Conservation (phyloP, 2,888 invertebrate genomes). For the Cepaea hortensis region DNA sequence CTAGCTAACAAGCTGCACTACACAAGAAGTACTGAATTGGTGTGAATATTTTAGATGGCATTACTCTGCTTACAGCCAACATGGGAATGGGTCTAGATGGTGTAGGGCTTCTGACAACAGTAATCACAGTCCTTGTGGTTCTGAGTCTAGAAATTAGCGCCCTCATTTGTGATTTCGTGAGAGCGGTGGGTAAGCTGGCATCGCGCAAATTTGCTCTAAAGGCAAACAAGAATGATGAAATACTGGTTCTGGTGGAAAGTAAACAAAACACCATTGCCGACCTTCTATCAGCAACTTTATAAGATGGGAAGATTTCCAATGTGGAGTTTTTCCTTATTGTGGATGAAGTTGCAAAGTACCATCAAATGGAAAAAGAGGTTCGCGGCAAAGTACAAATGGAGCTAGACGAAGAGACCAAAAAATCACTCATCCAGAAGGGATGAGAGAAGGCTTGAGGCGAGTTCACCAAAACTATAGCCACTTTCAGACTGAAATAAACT, state of each 20-base stretch:
- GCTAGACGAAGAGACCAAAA: neutral
- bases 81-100: slow-evolving; percentile 25
- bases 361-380: slow-evolving; percentile 11
- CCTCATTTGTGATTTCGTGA: slow-evolving; percentile 9
- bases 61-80: neutral
- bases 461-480: neutral
- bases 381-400: neutral
- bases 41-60: slow-evolving; percentile 6
- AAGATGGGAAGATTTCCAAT: slow-evolving; percentile 40
- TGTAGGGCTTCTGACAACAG: slow-evolving; percentile 22
- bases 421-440: slow-evolving; percentile 6
- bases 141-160: slow-evolving; percentile 12
- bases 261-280: slow-evolving; percentile 42
- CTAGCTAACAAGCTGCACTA: neutral
- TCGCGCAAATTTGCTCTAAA: slow-evolving; percentile 23
- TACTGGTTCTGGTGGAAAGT: slow-evolving; percentile 36
- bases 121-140: slow-evolving; percentile 21
- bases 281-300: slow-evolving; percentile 38
- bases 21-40: slow-evolving; percentile 13
- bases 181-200: slow-evolving; percentile 6
- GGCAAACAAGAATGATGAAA: slow-evolving; percentile 47
- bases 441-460: neutral
- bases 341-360: slow-evolving; percentile 16
- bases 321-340: slow-evolving; percentile 44
- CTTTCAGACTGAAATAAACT: neutral